phyloP scores from a whole-genome alignment of 2,113 vertebrate genomes.

The Cephalopterus ornatus region DNA sequence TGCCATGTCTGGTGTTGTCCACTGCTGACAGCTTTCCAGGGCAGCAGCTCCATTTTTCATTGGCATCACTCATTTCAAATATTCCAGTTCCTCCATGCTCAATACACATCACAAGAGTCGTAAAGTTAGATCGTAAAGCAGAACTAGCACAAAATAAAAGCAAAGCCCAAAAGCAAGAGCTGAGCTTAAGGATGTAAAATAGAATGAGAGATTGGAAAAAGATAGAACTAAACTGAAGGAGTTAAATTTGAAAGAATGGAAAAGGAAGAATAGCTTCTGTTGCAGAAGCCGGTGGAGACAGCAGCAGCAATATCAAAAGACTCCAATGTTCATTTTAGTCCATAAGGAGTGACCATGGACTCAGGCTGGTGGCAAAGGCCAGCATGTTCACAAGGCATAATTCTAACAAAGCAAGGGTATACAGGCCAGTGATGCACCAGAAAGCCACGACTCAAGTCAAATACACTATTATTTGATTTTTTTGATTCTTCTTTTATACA shows the following conservation, averaged over 20 bases:
- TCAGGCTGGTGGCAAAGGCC: not conserved
- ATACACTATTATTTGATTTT: not conserved
- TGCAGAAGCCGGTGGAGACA: not conserved
- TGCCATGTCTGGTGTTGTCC: not conserved
- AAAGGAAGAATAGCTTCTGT: not conserved
- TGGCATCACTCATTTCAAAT: not conserved
- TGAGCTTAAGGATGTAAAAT: not conserved
- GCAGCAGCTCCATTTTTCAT: not conserved
- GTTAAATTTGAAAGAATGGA: not conserved
- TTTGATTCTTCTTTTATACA: not conserved
- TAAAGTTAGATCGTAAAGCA: not conserved
- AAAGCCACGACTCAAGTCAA: not conserved
- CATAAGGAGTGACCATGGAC: rapidly evolving
- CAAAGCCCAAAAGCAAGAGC: not conserved
- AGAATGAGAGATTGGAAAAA: not conserved
- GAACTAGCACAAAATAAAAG: not conserved
- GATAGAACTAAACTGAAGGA: not conserved
- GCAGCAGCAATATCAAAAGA: not conserved
- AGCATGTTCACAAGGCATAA: not conserved
- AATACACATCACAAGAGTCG: not conserved
- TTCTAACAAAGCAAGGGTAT: rapidly evolving
- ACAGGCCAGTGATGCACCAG: not conserved
- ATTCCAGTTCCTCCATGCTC: not conserved
- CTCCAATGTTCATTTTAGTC: not conserved
- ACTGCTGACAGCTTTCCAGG: not conserved